Evolutionary conservation across 2,113 vertebrate genomes (phyloP).

Genomic region (Laticauda laticaudata): DNA sequence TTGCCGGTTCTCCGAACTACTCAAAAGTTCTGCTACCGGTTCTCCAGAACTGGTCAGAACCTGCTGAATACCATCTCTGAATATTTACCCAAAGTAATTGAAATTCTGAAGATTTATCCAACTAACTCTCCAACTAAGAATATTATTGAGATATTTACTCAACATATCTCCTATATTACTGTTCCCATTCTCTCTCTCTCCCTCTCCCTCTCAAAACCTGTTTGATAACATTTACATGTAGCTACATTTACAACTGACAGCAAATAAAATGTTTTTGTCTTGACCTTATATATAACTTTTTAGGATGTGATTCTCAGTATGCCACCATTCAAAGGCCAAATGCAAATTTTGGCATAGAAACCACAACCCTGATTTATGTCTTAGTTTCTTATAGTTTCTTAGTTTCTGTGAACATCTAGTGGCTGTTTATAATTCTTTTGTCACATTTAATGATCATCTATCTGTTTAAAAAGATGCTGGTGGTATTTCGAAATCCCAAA

Average conservation of each 20-base stretch:
- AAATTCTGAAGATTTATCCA: background rate
- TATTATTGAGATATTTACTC: background rate
- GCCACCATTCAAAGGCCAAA: background rate
- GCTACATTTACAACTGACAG: background rate
- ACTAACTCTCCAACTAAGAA: background rate
- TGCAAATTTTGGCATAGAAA: background rate
- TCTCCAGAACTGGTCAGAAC: too few relatives aligned
- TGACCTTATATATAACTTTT: background rate
- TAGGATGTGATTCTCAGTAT: background rate
- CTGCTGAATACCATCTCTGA: too few relatives aligned
- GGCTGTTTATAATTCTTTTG: background rate
- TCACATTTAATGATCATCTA: background rate
- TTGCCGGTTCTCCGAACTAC: too few relatives aligned
- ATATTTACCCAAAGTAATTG: background rate
- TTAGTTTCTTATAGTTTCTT: background rate
- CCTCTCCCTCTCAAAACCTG: background rate
- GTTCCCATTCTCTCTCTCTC: background rate
- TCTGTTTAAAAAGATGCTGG: constrained; percentile 67
- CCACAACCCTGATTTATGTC: background rate
- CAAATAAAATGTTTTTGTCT: background rate
- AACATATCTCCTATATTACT: background rate
- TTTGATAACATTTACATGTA: background rate
- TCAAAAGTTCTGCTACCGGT: too few relatives aligned
- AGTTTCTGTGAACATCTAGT: too few relatives aligned
- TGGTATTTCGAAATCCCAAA: constrained; percentile 82